phyloP scores from a whole-genome alignment of 92 coral and sea anemone species.

The Siderastrea radians region DNA sequence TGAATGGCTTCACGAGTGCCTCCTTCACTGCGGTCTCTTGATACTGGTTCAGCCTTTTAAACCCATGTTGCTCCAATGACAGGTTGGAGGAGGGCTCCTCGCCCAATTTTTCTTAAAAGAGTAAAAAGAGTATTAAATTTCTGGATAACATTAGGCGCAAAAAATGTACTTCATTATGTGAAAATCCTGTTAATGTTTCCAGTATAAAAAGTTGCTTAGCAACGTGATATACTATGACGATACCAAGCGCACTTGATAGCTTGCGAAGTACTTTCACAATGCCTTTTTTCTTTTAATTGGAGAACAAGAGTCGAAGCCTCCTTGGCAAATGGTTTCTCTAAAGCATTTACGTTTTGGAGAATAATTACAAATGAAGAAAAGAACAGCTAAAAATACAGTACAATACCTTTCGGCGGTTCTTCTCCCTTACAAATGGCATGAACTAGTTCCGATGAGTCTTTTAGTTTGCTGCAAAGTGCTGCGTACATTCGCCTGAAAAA shows the following conservation, averaged over 20 bases:
- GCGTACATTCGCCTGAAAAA: constrained; percentile 68
- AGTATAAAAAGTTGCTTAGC: too few species aligned
- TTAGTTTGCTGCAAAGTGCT: constrained; percentile 43
- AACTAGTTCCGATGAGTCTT: constrained; percentile 58
- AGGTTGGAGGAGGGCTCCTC: constrained; percentile 28
- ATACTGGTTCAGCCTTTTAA: constrained; percentile 61
- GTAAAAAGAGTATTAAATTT: not conserved
- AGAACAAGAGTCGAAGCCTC: too few species aligned
- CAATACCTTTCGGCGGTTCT: constrained; percentile 52
- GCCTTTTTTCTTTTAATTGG: too few species aligned
- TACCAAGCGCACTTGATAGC: too few species aligned
- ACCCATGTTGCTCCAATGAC: constrained; percentile 52
- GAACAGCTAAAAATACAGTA: not conserved
- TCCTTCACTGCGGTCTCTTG: constrained; percentile 77
- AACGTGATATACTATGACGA: too few species aligned
- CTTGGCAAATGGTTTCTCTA: not conserved
- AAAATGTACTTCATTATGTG: too few species aligned
- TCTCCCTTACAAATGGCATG: constrained; percentile 71
- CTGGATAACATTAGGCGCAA: not conserved
- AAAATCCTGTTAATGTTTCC: too few species aligned
- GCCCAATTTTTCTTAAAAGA: constrained; percentile 16
- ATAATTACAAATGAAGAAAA: not conserved
- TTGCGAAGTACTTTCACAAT: too few species aligned
- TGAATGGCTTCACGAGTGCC: constrained; percentile 81
- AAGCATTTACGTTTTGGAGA: not conserved